These are phyloP conservation scores for Minunthozetes semirufus DNA, from an alignment of 2,888 invertebrate genomes.

Conservation along the genomic window DNA sequence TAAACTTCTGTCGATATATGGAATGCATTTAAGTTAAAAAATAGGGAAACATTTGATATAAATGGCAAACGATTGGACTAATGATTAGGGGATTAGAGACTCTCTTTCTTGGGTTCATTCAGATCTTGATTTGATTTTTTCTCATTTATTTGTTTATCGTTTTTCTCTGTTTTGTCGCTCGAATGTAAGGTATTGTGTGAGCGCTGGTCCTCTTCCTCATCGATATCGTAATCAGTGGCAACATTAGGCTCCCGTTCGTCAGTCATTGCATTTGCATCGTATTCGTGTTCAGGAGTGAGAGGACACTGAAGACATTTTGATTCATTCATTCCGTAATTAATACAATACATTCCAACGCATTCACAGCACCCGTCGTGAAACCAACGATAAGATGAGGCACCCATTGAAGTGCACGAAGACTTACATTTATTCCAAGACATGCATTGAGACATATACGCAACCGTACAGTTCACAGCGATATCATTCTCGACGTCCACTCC, in stretches of 20 bases:
- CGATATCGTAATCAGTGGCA: constrained; percentile 3
- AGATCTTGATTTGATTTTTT: not conserved
- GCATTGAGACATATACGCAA: constrained; percentile 81
- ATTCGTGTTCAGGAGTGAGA: not conserved
- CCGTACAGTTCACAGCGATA: constrained; percentile 66
- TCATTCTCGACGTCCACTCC: constrained; percentile 32
- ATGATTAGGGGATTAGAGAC: not conserved
- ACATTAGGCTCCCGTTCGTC: not conserved
- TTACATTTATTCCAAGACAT: constrained; percentile 81
- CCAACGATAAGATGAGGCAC: constrained; percentile 77
- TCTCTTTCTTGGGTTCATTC: not conserved
- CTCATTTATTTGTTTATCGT: not conserved
- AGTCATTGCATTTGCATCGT: too few species aligned
- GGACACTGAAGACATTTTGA: constrained; percentile 50
- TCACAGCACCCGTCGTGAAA: constrained; percentile 93
- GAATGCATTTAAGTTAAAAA: not conserved
- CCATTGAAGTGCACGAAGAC: constrained; percentile 72
- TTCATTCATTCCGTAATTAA: constrained; percentile 81
- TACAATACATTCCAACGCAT: constrained; percentile 78
- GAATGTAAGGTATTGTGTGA: not conserved
- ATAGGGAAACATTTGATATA: too few species aligned
- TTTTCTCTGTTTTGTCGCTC: not conserved
- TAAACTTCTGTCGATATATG: not conserved
- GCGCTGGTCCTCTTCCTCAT: not conserved
- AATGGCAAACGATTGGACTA: too few species aligned